phyloP scores from a whole-genome alignment of 2,888 invertebrate genomes.

The Rhorus exstirpatorius region DNA sequence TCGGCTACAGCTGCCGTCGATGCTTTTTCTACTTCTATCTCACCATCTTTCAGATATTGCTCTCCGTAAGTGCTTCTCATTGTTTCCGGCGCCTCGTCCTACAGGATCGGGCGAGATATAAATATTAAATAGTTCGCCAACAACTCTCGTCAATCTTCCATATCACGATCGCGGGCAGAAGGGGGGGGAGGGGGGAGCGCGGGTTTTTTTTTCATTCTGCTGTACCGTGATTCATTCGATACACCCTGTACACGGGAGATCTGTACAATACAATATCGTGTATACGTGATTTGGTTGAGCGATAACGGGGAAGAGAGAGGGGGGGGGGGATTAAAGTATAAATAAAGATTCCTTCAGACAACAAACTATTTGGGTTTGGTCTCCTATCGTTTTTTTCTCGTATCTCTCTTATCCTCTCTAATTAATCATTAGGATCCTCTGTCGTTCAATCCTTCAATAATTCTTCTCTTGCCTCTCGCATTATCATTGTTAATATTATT shows the following conservation, averaged over 20 bases:
- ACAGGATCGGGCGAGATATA: slow-evolving; percentile 50
- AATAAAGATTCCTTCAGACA: slow-evolving; percentile 25
- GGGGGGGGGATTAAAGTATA: slow-evolving; percentile 46
- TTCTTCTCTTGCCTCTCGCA: background rate
- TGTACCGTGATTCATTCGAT: slow-evolving; percentile 30
- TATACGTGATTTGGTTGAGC: slow-evolving; percentile 54
- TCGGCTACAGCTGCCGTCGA: slow-evolving; percentile 51
- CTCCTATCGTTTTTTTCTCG: background rate
- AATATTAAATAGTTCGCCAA: slow-evolving; percentile 64
- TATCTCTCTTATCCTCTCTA: background rate
- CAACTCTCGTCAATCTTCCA: slow-evolving; percentile 65
- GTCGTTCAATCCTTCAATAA: slow-evolving; percentile 2
- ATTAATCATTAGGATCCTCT: background rate
- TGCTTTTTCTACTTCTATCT: slow-evolving; percentile 50
- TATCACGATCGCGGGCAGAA: slow-evolving; percentile 52
- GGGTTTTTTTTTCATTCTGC: slow-evolving; percentile 13
- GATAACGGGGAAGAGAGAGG: too few relatives aligned
- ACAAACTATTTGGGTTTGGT: slow-evolving; percentile 35
- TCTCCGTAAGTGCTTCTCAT: slow-evolving; percentile 25
- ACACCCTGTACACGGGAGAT: slow-evolving; percentile 13
- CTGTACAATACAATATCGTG: slow-evolving; percentile 30
- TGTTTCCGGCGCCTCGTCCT: slow-evolving; percentile 46
- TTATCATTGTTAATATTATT: background rate
- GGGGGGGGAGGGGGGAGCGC: background rate
- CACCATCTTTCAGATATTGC: slow-evolving; percentile 45